These are phyloP conservation scores for Leptarthrus brevirostris DNA, from an alignment of 2,888 invertebrate species.

Conservation along the genomic window DNA sequence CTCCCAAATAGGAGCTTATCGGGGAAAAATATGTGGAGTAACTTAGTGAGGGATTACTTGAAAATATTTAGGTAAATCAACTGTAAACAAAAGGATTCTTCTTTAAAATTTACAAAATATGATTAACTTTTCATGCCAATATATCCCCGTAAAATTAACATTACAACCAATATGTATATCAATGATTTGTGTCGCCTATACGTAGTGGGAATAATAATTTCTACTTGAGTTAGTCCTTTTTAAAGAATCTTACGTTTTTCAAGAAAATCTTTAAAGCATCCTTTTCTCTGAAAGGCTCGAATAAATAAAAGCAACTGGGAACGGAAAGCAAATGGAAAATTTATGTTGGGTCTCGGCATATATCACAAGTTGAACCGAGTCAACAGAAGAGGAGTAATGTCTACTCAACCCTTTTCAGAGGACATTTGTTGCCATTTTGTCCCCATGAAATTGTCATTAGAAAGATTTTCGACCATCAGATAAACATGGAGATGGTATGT, in stretches of 20 bases:
- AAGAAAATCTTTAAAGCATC: slow-evolving; percentile 38
- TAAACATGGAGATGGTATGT: slow-evolving; percentile 46
- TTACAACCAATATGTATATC: too few species aligned
- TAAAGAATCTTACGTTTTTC: slow-evolving; percentile 6
- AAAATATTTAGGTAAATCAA: neutral
- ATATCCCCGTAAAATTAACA: neutral
- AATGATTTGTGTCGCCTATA: too few species aligned
- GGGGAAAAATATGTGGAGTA: neutral
- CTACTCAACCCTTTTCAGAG: slow-evolving; percentile 45
- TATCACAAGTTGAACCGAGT: slow-evolving; percentile 43
- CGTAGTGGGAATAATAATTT: too few species aligned
- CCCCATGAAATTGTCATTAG: slow-evolving; percentile 55
- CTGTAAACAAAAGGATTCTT: neutral
- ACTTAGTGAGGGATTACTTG: neutral
- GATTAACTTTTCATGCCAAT: neutral
- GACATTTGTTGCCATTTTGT: slow-evolving; percentile 55
- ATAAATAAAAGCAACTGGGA: slow-evolving; percentile 40
- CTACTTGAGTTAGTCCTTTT: slow-evolving; percentile 27
- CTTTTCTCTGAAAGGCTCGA: neutral
- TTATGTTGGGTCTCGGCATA: slow-evolving; percentile 43
- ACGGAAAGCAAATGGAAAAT: slow-evolving; percentile 45
- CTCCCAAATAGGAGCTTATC: slow-evolving; percentile 2
- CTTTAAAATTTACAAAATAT: slow-evolving; percentile 3
- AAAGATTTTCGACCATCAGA: slow-evolving; percentile 55
- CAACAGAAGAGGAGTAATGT: slow-evolving; percentile 45